These are phyloP conservation scores for Chaetoderma sp. DNA, from an alignment of 2,888 invertebrate species.

Conservation along the genomic window DNA sequence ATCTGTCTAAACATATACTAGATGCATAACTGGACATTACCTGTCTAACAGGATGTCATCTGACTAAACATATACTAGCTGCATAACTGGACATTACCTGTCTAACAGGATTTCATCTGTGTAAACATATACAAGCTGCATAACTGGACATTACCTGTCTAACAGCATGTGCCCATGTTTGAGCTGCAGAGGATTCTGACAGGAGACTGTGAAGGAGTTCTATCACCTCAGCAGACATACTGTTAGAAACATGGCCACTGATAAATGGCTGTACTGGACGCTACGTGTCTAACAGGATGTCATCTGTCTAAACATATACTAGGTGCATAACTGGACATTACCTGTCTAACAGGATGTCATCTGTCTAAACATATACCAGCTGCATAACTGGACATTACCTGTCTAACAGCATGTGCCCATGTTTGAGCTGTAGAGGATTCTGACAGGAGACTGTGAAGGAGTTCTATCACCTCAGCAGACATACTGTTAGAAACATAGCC, in stretches of 20 bases:
- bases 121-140: too few species aligned
- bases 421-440: conserved; percentile 61
- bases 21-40: too few species aligned
- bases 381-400: conserved; percentile 54
- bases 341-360: too few species aligned
- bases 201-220: conserved; percentile 66
- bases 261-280: conserved; percentile 57
- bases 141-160: conserved; percentile 57
- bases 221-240: conserved; percentile 69
- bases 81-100: too few species aligned
- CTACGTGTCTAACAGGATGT: too few species aligned
- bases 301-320: too few species aligned
- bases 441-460: conserved; percentile 66
- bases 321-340: too few species aligned
- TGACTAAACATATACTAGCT: too few species aligned
- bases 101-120: too few species aligned
- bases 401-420: conserved; percentile 65
- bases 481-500: conserved; percentile 70
- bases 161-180: conserved; percentile 66
- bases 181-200: conserved; percentile 58
- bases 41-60: too few species aligned
- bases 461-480: conserved; percentile 68
- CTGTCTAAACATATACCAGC: too few species aligned
- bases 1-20: too few species aligned
- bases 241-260: conserved; percentile 69